phyloP scores from a whole-genome alignment of 1,140 invertebrate species.

The Pseudomyrmex concolor region DNA sequence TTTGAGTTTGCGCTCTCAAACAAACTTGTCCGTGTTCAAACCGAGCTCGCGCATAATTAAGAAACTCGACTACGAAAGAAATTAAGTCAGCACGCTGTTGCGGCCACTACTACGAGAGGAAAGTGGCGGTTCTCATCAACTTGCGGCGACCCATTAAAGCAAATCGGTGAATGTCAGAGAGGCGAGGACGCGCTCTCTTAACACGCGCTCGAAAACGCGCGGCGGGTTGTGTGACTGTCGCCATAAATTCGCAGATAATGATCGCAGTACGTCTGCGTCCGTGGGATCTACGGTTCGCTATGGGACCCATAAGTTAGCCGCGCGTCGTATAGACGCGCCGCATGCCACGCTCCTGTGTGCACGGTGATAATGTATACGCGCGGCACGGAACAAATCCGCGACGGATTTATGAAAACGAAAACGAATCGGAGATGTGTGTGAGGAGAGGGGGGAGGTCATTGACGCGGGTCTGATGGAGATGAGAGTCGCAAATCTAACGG shows the following conservation, averaged over 20 bases:
- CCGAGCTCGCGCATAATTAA: no score
- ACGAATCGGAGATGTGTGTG: slow-evolving; percentile 54
- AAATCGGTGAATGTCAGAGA: slow-evolving; percentile 56
- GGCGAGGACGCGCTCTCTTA: slow-evolving; percentile 56
- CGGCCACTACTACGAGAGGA: no score
- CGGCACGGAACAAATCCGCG: slow-evolving; percentile 64
- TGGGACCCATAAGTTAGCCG: slow-evolving; percentile 83
- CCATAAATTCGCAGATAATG: slow-evolving; percentile 84
- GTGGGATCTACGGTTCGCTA: slow-evolving; percentile 82
- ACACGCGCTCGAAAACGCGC: slow-evolving; percentile 63
- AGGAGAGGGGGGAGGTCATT: background rate
- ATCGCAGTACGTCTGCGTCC: slow-evolving; percentile 84
- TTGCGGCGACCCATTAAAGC: background rate
- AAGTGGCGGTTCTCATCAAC: background rate
- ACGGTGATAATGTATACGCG: slow-evolving; percentile 68
- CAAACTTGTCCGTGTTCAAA: no score
- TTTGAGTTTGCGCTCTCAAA: background rate
- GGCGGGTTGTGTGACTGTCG: slow-evolving; percentile 48
- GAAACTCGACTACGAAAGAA: background rate
- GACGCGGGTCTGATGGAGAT: slow-evolving; percentile 49
- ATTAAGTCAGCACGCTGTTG: background rate
- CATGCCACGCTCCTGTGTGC: slow-evolving; percentile 21
- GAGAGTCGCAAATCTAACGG: slow-evolving; percentile 3
- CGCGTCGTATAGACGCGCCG: slow-evolving; percentile 74
- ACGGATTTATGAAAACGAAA: slow-evolving; percentile 71